Evolutionary conservation across 1,140 invertebrate genomes (phyloP), one percentile per base, ranked within the genome.

Genomic region (Arion vulgaris): DNA sequence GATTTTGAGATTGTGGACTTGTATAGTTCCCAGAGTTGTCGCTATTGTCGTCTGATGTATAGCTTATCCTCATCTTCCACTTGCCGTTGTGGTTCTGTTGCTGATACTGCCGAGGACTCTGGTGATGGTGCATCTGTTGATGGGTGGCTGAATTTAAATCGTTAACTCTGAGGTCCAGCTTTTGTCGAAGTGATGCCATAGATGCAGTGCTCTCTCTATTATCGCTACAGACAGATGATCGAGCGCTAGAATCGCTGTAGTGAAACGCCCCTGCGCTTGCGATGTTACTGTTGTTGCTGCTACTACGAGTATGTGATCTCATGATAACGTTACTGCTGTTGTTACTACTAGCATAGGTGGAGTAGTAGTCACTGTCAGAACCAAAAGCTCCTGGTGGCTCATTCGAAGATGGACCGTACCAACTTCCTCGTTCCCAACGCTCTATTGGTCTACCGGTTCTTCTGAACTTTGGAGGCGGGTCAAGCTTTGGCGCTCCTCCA

Each of bases 401-500:
- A 23, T 36, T 11, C 41, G 68, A 11, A 26, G 23, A 26, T 26
- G 74, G 32, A 5, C 81, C 82, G 38, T 84, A 81, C 79, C 83
- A 81, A 19, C 71, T 80, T 19, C 83, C 79, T 38, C 79, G 32
- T 66, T 81, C 83, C 34, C 72, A 81, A 5, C 79, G 41, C 28
- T 81, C 79, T 9, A 76, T 69, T 15, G 45, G 73, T 57, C 82
- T 39, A 0, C 57, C 53, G 1, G 84, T 57, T 38, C 84, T 68
- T 26, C 57, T 78, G n/a, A 81, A 83, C 39, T 83, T 81, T 0
- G 90, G 89, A 15, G 90, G 90, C 5, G 90, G 90, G 51, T 88
- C 89, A 2, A 90, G 81, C 57, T 88, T 89, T 34, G 89, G 89
- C 13, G 87, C 77, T 9, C 87, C 86, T 23, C 62, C 62, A 23